Evolutionary conservation across 2,888 invertebrate species (phyloP).

Genomic region (Tortrix viridana): DNA sequence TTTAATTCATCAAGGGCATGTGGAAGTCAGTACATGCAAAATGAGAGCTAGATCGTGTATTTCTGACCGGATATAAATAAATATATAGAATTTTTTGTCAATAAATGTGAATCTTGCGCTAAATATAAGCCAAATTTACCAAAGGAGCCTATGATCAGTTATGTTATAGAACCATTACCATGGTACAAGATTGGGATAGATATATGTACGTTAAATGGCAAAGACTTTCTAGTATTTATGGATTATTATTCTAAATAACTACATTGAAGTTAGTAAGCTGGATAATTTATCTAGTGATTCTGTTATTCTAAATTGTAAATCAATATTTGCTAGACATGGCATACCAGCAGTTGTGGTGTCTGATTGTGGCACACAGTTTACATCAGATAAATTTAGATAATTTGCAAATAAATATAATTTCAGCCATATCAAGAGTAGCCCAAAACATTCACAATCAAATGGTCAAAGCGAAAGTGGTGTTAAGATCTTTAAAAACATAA

Average conservation of each 20-base stretch:
- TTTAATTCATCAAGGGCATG: neutral
- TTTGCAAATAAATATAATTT: no score
- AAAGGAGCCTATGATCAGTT: constrained; percentile 11
- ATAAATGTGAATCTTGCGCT: neutral
- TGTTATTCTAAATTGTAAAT: no score
- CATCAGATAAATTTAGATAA: no score
- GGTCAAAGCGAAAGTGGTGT: no score
- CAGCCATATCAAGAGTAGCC: no score
- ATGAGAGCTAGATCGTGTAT: constrained; percentile 22
- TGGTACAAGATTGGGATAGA: constrained; percentile 22
- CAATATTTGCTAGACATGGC: no score
- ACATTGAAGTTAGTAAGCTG: neutral
- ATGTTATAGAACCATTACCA: neutral
- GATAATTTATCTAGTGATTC: neutral
- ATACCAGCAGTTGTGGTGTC: no score
- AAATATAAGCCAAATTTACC: neutral
- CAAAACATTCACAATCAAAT: no score
- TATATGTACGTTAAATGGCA: constrained; percentile 29
- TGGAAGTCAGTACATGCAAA: constrained; percentile 12
- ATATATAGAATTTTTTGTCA: neutral
- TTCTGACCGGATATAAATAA: constrained; percentile 33
- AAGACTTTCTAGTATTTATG: constrained; percentile 36
- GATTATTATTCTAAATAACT: neutral
- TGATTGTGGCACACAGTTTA: no score
- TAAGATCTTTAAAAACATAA: no score